Percentiles rank a stretch among this genome's conserved stretches.
Evolutionary conservation across 2,888 invertebrate genomes (phyloP).

Genomic region (Pollenia amentaria): DNA sequence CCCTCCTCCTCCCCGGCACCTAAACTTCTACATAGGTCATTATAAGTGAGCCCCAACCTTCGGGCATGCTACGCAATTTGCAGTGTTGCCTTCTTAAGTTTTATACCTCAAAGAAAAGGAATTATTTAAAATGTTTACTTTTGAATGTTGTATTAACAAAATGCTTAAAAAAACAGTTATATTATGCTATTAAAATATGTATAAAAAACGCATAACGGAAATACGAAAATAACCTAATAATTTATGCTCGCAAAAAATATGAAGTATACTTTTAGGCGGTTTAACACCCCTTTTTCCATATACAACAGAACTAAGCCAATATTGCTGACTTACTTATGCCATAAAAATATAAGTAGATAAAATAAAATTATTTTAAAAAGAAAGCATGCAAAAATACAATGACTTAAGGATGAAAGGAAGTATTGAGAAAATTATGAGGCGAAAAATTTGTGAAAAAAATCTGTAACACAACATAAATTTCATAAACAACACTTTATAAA

Average conservation of each 20-base stretch:
- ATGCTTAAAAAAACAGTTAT: too few relatives aligned
- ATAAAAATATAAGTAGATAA: slow-evolving; percentile 22
- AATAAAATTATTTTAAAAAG: background rate
- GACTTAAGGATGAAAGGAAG: slow-evolving; percentile 61
- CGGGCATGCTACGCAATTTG: too few relatives aligned
- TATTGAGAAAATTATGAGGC: slow-evolving; percentile 68
- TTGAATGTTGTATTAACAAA: too few relatives aligned
- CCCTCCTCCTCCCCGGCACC: too few relatives aligned
- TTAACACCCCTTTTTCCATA: slow-evolving; percentile 48
- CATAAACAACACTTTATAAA: background rate
- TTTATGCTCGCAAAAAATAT: slow-evolving; percentile 16
- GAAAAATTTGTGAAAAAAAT: slow-evolving; percentile 32
- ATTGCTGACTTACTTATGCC: slow-evolving; percentile 40
- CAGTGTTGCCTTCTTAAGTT: too few relatives aligned
- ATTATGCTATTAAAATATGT: background rate
- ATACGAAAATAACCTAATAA: slow-evolving; percentile 48
- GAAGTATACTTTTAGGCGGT: slow-evolving; percentile 42
- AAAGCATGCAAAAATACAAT: background rate
- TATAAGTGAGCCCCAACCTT: too few relatives aligned
- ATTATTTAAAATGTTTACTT: too few relatives aligned
- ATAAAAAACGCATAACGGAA: slow-evolving; percentile 9
- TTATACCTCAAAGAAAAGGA: too few relatives aligned
- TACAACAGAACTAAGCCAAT: background rate
- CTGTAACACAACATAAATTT: slow-evolving; percentile 4
- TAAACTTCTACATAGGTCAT: too few relatives aligned